phyloP scores from a whole-genome alignment of 2,113 vertebrate genomes.

The Plestiodon gilberti region DNA sequence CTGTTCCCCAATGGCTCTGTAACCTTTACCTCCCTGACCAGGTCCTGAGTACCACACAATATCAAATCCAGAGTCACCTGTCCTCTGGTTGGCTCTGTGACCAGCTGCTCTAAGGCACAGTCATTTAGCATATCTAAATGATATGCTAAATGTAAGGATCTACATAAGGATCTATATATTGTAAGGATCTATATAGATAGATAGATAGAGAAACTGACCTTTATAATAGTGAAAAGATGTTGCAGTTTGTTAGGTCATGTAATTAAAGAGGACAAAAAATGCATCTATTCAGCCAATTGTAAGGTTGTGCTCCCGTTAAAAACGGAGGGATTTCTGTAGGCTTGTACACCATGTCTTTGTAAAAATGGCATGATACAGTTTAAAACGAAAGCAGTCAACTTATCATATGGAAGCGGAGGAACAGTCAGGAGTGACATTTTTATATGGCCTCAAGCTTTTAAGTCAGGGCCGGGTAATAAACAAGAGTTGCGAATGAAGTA shows the following conservation, averaged over 20 bases:
- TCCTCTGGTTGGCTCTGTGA: no score
- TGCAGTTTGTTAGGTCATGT: not conserved
- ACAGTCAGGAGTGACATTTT: not conserved
- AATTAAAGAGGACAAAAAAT: not conserved
- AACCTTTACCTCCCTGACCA: no score
- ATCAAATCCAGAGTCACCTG: no score
- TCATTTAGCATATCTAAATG: no score
- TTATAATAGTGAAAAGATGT: not conserved
- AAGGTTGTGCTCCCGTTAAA: not conserved
- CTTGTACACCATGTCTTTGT: constrained; percentile 8
- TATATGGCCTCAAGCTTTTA: constrained; percentile 18
- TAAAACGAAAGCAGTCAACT: not conserved
- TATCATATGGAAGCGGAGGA: constrained; percentile 28
- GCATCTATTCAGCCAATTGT: not conserved
- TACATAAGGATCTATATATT: no score
- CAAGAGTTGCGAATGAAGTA: constrained; percentile 10
- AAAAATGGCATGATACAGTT: constrained; percentile 19
- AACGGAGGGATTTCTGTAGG: not conserved
- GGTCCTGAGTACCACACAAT: no score
- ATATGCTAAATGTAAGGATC: no score
- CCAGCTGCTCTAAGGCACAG: no score
- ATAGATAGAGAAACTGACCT: not conserved
- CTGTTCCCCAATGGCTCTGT: no score
- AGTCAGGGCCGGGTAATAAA: not conserved
- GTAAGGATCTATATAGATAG: not conserved